Evolutionary conservation across 2,888 invertebrate species (phyloP).

Genomic region (Monochamus alternatus): DNA sequence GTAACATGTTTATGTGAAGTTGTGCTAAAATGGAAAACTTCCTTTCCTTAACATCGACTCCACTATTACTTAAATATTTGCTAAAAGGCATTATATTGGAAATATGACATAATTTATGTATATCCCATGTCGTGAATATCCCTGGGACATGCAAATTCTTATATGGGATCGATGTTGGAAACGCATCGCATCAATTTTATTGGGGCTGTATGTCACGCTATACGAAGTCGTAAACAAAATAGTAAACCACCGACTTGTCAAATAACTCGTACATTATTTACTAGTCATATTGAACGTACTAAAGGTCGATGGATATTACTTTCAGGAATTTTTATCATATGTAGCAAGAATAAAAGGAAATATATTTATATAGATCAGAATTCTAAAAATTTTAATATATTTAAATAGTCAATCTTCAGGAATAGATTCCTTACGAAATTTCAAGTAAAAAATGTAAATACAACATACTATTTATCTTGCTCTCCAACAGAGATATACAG

Average conservation of each 20-base stretch:
- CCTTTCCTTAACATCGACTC: background rate
- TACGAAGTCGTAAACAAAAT: constrained; percentile 39
- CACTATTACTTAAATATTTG: background rate
- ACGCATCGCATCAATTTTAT: constrained; percentile 33
- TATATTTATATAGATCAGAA: too few relatives aligned
- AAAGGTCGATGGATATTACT: background rate
- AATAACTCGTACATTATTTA: constrained; percentile 20
- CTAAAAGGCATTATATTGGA: background rate
- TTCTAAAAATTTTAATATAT: too few relatives aligned
- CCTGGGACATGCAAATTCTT: constrained; percentile 23
- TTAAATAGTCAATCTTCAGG: too few relatives aligned
- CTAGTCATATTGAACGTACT: background rate
- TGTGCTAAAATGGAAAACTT: background rate
- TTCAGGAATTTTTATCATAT: too few relatives aligned
- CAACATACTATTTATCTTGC: too few relatives aligned
- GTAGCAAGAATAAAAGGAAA: too few relatives aligned
- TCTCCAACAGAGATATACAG: too few relatives aligned
- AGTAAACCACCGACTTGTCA: constrained; percentile 27
- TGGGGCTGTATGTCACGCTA: constrained; percentile 37
- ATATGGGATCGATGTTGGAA: constrained; percentile 20
- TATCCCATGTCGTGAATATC: constrained; percentile 14
- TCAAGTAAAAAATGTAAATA: too few relatives aligned
- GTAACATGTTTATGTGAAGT: background rate
- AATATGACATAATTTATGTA: constrained; percentile 3
- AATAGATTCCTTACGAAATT: too few relatives aligned